Evolutionary conservation across 2,888 invertebrate genomes (phyloP).

Genomic region (Mesorhabditis belari): DNA sequence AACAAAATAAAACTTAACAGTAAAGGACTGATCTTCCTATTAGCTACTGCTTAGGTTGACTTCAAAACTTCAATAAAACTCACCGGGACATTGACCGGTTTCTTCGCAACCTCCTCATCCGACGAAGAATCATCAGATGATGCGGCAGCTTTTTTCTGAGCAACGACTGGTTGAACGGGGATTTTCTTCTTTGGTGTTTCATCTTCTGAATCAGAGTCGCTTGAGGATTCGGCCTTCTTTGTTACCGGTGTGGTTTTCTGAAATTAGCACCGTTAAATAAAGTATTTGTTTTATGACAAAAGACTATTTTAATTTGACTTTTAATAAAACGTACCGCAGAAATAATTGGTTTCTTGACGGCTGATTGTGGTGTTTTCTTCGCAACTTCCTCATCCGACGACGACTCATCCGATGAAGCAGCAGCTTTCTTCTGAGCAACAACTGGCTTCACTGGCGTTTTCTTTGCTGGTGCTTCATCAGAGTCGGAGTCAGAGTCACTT

Average conservation of each 20-base stretch:
- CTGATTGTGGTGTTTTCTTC: not conserved
- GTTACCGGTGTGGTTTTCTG: not conserved
- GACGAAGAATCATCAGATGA: slow-evolving; percentile 9
- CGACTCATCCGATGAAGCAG: slow-evolving; percentile 1
- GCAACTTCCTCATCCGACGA: slow-evolving; percentile 10
- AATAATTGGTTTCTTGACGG: not conserved
- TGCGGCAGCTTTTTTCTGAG: slow-evolving; percentile 2
- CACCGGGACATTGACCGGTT: not conserved
- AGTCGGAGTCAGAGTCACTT: slow-evolving; percentile 1
- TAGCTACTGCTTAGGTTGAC: too few relatives aligned
- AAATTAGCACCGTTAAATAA: not conserved
- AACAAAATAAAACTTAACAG: too few relatives aligned
- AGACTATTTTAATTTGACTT: too few relatives aligned
- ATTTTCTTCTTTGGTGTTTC: slow-evolving; percentile 6
- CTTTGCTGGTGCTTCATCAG: slow-evolving; percentile 8
- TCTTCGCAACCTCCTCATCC: slow-evolving; percentile 9
- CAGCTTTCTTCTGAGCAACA: slow-evolving; percentile 7
- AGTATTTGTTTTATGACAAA: not conserved
- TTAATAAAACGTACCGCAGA: too few relatives aligned
- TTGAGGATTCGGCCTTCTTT: not conserved
- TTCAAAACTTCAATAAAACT: too few relatives aligned
- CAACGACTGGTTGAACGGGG: slow-evolving; percentile 4
- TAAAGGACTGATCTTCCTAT: slow-evolving; percentile 18
- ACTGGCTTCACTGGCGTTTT: slow-evolving; percentile 9
- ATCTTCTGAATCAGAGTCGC: slow-evolving; percentile 13